phyloP scores from a whole-genome alignment of 2,797 vertebrate genomes.

The Pseudochromis fuscus region DNA sequence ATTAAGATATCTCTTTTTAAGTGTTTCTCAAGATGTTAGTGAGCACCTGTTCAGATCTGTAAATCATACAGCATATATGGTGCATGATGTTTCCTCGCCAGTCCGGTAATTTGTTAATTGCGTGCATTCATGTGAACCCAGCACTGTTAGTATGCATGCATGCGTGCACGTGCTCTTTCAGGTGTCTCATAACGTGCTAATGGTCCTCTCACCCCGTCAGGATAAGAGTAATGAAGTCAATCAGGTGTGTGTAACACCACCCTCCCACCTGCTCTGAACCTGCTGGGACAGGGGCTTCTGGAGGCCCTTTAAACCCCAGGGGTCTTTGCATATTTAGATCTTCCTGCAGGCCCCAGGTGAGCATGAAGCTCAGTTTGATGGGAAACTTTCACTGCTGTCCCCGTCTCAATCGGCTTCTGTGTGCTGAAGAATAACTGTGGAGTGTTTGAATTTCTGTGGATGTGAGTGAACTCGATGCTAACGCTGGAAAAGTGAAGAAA shows the following conservation, averaged over 20 bases:
- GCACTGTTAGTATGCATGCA: constrained; percentile 3
- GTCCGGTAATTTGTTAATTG: constrained; percentile 40
- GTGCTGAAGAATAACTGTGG: constrained; percentile 19
- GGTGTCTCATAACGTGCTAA: constrained; percentile 57
- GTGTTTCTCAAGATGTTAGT: neutral
- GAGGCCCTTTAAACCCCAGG: constrained; percentile 47
- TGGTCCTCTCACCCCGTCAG: constrained; percentile 52
- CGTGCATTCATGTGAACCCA: constrained; percentile 42
- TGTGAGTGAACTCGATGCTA: constrained; percentile 2
- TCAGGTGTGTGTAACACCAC: constrained; percentile 67
- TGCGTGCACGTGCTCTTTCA: constrained; percentile 38
- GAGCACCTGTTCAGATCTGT: neutral
- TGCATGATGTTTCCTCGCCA: constrained; percentile 17
- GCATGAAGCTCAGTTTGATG: constrained; percentile 52
- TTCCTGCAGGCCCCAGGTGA: constrained; percentile 63
- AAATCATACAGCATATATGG: neutral
- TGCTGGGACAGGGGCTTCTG: constrained; percentile 64
- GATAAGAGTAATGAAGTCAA: constrained; percentile 64
- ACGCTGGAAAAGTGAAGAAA: constrained; percentile 18
- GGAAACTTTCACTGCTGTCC: constrained; percentile 38
- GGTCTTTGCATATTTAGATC: constrained; percentile 55
- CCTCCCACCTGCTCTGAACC: constrained; percentile 72
- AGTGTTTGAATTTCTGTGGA: constrained; percentile 43
- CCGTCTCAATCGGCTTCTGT: constrained; percentile 51
- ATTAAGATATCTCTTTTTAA: neutral